Percentiles rank a stretch among this genome's conserved stretches.
phyloP scores from a whole-genome alignment of 2,888 invertebrate genomes.

The Achlya flavicornis region DNA sequence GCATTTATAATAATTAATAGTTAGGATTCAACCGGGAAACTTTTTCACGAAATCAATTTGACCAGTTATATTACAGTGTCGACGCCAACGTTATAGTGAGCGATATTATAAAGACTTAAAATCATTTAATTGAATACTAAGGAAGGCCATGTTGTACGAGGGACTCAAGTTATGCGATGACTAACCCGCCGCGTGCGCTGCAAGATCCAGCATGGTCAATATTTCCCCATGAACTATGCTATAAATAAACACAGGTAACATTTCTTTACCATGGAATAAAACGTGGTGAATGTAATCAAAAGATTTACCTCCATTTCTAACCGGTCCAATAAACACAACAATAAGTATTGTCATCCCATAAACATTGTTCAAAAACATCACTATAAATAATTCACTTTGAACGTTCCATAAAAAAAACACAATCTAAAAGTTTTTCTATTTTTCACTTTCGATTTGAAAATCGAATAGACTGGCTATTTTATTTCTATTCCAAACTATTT shows the following conservation, averaged over 20 bases:
- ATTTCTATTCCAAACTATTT: background rate
- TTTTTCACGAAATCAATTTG: no score
- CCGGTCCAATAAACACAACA: constrained; percentile 55
- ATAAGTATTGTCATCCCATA: constrained; percentile 56
- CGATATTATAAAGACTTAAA: background rate
- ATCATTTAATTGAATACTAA: background rate
- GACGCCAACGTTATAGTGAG: no score
- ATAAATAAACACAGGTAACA: background rate
- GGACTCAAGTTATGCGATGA: background rate
- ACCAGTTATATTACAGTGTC: no score
- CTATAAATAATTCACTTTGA: constrained; percentile 34
- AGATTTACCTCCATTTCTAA: constrained; percentile 68
- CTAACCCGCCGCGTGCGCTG: background rate
- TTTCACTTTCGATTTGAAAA: background rate
- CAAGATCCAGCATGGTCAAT: background rate
- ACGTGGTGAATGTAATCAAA: background rate
- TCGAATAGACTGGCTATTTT: background rate
- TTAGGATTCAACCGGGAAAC: no score
- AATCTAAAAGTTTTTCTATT: background rate
- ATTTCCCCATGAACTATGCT: background rate
- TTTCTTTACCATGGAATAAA: background rate
- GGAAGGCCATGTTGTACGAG: background rate
- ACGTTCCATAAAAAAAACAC: constrained; percentile 14
- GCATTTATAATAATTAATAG: no score
- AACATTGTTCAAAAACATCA: constrained; percentile 66